Evolutionary conservation across 1,140 invertebrate species (phyloP).

Genomic region (Drosophila mojavensis): DNA sequence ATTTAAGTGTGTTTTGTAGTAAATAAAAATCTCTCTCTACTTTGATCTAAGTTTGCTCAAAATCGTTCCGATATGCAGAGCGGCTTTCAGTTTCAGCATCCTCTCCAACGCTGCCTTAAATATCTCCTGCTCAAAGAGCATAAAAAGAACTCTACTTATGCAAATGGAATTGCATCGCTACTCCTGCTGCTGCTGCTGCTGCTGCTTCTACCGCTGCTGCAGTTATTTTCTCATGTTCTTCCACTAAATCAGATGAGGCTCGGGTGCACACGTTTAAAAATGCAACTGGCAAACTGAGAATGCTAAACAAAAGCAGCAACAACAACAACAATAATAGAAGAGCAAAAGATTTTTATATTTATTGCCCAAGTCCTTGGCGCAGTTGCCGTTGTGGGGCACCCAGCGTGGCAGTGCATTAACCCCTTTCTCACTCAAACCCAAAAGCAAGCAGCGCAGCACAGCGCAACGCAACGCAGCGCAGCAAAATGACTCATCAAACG

Average conservation of each 20-base stretch:
- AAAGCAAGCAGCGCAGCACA: slow-evolving; percentile 41
- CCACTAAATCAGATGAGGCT: slow-evolving; percentile 35
- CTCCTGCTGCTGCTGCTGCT: not conserved
- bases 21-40: too few relatives aligned
- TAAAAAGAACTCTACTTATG: slow-evolving; percentile 7
- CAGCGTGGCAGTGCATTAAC: slow-evolving; percentile 70
- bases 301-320: slow-evolving; percentile 33
- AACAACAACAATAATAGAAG: slow-evolving; percentile 54
- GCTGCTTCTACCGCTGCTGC: not conserved
- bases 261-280: slow-evolving; percentile 33
- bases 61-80: too few relatives aligned
- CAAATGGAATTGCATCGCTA: slow-evolving; percentile 14
- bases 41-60: too few relatives aligned
- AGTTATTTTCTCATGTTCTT: slow-evolving; percentile 15
- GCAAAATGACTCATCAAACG: slow-evolving; percentile 73
- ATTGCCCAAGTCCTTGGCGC: slow-evolving; percentile 59
- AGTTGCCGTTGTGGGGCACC: slow-evolving; percentile 11
- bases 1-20: too few relatives aligned
- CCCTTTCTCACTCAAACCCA: slow-evolving; percentile 60
- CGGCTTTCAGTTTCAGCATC: too few relatives aligned
- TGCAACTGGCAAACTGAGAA: slow-evolving; percentile 40
- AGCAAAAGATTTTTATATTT: slow-evolving; percentile 78
- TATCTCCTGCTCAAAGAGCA: not conserved
- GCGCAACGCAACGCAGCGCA: slow-evolving; percentile 44
- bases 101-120: too few relatives aligned